These are phyloP conservation scores for Muscicapa adusta DNA, from an alignment of 2,113 vertebrate species.

Conservation along the genomic window DNA sequence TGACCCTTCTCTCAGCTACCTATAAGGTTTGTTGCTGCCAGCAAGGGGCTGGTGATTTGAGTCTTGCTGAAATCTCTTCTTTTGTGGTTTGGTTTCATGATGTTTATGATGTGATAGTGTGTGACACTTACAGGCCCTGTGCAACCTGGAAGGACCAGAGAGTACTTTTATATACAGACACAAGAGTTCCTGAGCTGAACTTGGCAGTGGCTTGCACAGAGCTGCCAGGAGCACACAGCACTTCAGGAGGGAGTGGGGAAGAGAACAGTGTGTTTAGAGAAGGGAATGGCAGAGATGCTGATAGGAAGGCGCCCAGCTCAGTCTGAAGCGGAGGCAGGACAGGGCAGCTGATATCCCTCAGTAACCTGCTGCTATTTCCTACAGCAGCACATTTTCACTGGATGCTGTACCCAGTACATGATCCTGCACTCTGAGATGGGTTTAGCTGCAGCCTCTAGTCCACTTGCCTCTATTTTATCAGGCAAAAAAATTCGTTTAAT, in stretches of 20 bases:
- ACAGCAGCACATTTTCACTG: background rate
- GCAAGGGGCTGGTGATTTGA: background rate
- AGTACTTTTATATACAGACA: background rate
- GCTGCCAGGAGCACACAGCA: background rate
- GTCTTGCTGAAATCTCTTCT: background rate
- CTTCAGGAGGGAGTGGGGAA: background rate
- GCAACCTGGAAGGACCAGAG: background rate
- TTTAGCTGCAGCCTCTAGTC: background rate
- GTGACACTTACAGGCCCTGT: background rate
- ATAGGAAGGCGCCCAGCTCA: background rate
- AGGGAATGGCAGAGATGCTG: background rate
- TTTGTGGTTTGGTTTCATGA: background rate
- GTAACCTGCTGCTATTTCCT: background rate
- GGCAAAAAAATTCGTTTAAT: background rate
- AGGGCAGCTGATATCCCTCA: background rate
- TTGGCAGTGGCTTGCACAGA: background rate
- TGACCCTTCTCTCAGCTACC: background rate
- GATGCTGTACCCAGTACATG: background rate
- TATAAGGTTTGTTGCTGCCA: background rate
- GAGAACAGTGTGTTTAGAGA: background rate
- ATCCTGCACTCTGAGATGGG: background rate
- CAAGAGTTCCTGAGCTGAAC: background rate
- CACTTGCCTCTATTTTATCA: background rate
- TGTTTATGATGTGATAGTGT: background rate
- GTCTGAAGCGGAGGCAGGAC: background rate